phyloP scores from a whole-genome alignment of 2,888 invertebrate genomes.

The Pandemis heparana region DNA sequence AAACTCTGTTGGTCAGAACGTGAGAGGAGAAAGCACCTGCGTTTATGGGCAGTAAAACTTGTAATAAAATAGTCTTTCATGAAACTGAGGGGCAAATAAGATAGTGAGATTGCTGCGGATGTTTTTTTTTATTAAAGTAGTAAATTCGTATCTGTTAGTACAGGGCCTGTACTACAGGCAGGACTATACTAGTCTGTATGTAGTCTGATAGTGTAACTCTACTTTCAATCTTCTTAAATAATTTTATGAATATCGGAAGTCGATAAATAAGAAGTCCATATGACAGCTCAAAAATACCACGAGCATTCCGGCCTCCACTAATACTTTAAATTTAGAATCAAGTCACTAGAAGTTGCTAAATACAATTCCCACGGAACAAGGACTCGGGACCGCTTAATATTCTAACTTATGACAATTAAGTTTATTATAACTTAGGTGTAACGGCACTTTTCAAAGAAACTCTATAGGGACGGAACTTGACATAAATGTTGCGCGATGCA shows the following conservation, averaged over 20 bases:
- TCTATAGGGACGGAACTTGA: conserved; percentile 6
- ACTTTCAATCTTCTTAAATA: no score
- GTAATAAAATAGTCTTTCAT: conserved; percentile 30
- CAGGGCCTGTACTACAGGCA: no score
- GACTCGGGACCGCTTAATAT: neutral
- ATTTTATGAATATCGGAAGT: no score
- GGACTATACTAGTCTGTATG: neutral
- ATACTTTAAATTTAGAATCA: neutral
- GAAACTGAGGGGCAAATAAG: conserved; percentile 24
- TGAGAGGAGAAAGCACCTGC: neutral
- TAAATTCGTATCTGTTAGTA: neutral
- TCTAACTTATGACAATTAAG: conserved; percentile 12
- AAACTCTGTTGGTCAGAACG: neutral
- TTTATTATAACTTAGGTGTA: neutral
- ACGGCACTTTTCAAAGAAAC: conserved; percentile 4
- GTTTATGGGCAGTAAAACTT: conserved; percentile 32
- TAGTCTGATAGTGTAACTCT: no score
- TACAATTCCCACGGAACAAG: neutral
- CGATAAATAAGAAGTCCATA: no score
- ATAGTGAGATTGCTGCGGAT: neutral
- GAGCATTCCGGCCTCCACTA: neutral
- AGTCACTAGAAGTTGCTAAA: neutral
- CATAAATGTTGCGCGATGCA: conserved; percentile 9
- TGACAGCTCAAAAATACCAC: no score
- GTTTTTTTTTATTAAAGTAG: neutral